Evolutionary conservation across 2,888 invertebrate genomes (phyloP), one percentile per base, ranked within the genome.

Genomic region (Monochamus alternatus): DNA sequence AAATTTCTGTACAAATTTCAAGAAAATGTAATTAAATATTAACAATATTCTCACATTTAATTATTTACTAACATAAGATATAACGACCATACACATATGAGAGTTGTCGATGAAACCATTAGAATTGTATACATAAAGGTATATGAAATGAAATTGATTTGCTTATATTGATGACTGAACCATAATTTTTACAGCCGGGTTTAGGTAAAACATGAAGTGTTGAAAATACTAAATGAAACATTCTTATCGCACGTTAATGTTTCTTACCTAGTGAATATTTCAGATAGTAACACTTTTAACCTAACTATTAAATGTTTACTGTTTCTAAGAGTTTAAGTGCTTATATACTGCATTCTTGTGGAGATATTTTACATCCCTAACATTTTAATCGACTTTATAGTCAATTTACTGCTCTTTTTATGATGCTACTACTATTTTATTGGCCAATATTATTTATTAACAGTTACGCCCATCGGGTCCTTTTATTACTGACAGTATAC

Each of bases 361-460:
- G n/a, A 55, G 55, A 55, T n/a, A 1, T 7, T 38, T 38, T 38
- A 38, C 10, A 55, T 14, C 55, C 14, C 14, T 55, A n/a, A 55
- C 22, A 55, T 55, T 22, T 55, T 55, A 14, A 55, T 55, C 55
- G 55, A 55, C 55, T 55, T 55, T 12, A 55, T 55, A 55, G 55
- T 55, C 55, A 22, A 55, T 55, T 55, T 55, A 55, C 55, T 14
- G 55, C 55, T 55, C 22, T 55, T 14, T 55, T 55, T 55, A 55
- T n/a, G 55, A 55, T 55, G 5, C 55, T 22, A 14, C 55, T 55
- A 7, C 55, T 55, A 22, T 55, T 55, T 55, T 55, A 55, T 55
- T 55, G 55, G n/a, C 22, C 55, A 22, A 55, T 55, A 55, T 55
- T 55, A 55, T 55, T 55, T 55, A 14, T 55, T 55, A 55, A 55